Conservation (phyloP, 2,113 vertebrate genomes). For the Grammomys dolichurus region DNA sequence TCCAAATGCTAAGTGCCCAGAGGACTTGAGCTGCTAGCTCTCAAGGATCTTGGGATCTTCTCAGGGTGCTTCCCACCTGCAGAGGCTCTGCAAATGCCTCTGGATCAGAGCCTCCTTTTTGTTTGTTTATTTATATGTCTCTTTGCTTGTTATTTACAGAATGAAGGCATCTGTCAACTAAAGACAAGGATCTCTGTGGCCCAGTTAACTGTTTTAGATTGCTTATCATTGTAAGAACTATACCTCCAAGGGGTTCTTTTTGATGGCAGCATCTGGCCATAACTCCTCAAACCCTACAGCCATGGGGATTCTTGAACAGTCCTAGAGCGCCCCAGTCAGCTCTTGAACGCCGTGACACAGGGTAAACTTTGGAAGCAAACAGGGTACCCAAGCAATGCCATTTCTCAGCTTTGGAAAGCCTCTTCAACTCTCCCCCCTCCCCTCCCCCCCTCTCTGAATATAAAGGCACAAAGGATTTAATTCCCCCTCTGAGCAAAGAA, state of each 20-base stretch:
- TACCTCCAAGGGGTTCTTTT: background rate
- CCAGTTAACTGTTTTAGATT: background rate
- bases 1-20: background rate
- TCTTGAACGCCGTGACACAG: background rate
- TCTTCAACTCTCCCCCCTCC: background rate
- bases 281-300: background rate
- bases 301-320: background rate
- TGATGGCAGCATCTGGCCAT: background rate
- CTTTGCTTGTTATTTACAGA: conserved; percentile 20
- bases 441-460: background rate
- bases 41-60: background rate
- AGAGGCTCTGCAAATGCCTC: background rate
- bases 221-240: background rate
- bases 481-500: background rate
- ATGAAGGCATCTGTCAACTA: background rate
- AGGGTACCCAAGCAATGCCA: background rate
- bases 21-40: background rate
- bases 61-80: background rate
- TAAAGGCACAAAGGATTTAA: background rate
- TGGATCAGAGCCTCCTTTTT: background rate
- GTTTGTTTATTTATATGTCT: conserved; percentile 36
- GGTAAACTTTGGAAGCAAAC: background rate
- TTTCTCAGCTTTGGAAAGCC: background rate
- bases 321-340: rapidly evolving
- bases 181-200: conserved; percentile 14